Evolutionary conservation across 37 sponge, comb jelly and placozoan genomes (phyloP).

Genomic region (Oopsacas minuta): DNA sequence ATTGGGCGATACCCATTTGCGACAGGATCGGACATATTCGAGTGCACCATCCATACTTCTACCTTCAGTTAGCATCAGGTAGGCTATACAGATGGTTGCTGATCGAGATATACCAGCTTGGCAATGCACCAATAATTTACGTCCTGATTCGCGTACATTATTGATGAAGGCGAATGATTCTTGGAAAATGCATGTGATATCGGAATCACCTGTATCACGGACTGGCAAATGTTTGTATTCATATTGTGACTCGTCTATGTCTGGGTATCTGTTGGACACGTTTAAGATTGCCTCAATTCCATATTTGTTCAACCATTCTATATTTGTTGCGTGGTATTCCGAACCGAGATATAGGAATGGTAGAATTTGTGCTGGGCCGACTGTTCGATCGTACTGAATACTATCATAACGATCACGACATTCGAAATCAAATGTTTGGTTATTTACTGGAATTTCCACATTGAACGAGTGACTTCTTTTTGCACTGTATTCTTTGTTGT

Average conservation of each 20-base stretch:
- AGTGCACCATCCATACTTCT: background rate
- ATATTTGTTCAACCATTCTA: conserved; percentile 5
- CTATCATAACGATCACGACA: background rate
- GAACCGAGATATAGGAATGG: background rate
- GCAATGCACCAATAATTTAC: background rate
- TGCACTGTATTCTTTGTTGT: background rate
- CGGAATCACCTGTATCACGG: background rate
- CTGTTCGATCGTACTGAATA: background rate
- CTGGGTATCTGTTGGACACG: background rate
- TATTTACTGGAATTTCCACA: background rate
- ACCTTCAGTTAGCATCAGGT: background rate
- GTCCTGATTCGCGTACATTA: background rate
- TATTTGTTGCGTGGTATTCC: background rate
- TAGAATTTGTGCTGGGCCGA: background rate
- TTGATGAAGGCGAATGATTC: background rate
- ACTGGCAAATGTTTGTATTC: background rate
- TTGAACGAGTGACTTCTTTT: conserved; percentile 3
- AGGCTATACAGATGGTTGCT: background rate
- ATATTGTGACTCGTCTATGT: background rate
- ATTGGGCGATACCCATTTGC: background rate
- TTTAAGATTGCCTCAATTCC: conserved; percentile 2
- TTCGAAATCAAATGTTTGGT: background rate
- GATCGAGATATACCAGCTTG: conserved; percentile 6
- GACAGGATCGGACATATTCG: background rate
- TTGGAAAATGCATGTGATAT: background rate